A percentile compares a stretch with the other conserved stretches of the same genome.
These are phyloP conservation scores for Drosophila flavopinicola DNA, from an alignment of 2,888 invertebrate species.

Conservation along the genomic window DNA sequence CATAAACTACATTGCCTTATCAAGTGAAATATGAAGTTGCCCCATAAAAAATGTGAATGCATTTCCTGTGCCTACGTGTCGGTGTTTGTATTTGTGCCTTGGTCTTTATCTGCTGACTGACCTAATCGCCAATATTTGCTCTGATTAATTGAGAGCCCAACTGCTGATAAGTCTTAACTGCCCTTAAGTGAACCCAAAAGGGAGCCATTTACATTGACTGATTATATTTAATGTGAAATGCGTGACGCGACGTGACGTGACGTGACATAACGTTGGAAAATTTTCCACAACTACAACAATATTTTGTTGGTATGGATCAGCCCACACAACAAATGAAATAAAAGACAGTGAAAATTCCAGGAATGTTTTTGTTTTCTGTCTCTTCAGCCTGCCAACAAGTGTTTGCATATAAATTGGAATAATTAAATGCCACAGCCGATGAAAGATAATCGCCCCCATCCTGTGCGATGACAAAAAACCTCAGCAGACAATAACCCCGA, in stretches of 20 bases:
- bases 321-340: conserved; percentile 14
- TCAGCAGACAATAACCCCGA: conserved; percentile 49
- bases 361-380: conserved; percentile 23
- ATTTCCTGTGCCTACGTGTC: conserved; percentile 73
- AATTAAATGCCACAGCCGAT: conserved; percentile 65
- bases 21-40: conserved; percentile 55
- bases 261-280: conserved; percentile 11
- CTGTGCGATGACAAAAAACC: conserved; percentile 39
- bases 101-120: conserved; percentile 53
- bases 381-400: conserved; percentile 50
- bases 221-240: conserved; percentile 37
- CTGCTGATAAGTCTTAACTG: conserved; percentile 50
- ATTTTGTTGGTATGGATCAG: background rate
- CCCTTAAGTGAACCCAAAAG: conserved; percentile 42
- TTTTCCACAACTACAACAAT: conserved; percentile 9
- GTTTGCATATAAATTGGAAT: conserved; percentile 76
- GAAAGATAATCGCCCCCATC: conserved; percentile 64
- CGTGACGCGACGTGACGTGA: too few species aligned
- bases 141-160: conserved; percentile 44
- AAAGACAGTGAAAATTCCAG: conserved; percentile 19
- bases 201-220: conserved; percentile 22
- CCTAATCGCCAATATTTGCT: conserved; percentile 74
- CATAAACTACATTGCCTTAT: conserved; percentile 55
- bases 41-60: conserved; percentile 32
- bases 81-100: conserved; percentile 28